Percentiles rank a stretch among this genome's conserved stretches.
These are phyloP conservation scores for Labrus mixtus DNA, from an alignment of 2,113 vertebrate species.

Conservation along the genomic window DNA sequence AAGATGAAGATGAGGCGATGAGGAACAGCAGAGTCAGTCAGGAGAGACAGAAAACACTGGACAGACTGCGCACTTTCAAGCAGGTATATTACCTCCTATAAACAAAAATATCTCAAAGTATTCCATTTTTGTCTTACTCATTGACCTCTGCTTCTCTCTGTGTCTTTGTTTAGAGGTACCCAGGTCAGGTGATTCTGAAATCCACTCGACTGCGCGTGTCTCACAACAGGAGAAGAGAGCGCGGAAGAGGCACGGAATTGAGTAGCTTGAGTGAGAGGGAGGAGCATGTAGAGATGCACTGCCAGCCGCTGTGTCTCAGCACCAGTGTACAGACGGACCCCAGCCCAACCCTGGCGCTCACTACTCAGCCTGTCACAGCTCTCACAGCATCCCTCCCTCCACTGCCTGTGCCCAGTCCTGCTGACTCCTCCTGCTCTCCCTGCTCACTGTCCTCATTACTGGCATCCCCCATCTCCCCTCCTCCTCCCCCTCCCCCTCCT, in stretches of 20 bases:
- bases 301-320: conserved; percentile 82
- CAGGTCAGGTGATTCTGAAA: conserved; percentile 97
- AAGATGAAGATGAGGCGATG: conserved; percentile 89
- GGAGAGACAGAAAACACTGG: conserved; percentile 94
- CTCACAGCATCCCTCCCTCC: conserved; percentile 74
- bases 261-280: conserved; percentile 59
- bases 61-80: conserved; percentile 95
- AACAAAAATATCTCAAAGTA: not conserved
- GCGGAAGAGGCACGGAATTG: conserved; percentile 40
- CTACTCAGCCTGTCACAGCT: conserved; percentile 80
- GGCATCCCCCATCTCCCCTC: conserved; percentile 72
- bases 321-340: conserved; percentile 85
- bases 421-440: conserved; percentile 76
- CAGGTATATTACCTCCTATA: conserved; percentile 82
- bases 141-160: not conserved
- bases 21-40: conserved; percentile 93
- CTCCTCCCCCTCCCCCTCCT: conserved; percentile 77
- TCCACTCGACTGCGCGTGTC: conserved; percentile 89
- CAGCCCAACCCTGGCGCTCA: conserved; percentile 77
- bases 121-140: not conserved
- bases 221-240: conserved; percentile 84
- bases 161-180: conserved; percentile 85
- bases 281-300: conserved; percentile 36
- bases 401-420: conserved; percentile 63
- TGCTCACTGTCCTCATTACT: conserved; percentile 73